These are phyloP conservation scores for Andrena trimmerana DNA, from an alignment of 2,888 invertebrate species.

Conservation along the genomic window DNA sequence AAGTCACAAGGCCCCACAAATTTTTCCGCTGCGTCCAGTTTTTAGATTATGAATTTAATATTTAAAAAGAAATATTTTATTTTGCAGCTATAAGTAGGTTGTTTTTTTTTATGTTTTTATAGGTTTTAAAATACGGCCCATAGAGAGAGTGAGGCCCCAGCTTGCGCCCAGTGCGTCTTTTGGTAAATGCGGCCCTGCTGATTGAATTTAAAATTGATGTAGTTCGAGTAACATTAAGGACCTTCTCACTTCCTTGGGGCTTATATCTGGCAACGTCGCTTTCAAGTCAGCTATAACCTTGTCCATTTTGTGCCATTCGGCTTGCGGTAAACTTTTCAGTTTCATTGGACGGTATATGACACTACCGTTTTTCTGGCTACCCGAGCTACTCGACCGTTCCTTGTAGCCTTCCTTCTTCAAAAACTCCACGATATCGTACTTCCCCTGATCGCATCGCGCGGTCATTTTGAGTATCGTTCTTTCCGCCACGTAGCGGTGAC, in stretches of 20 bases:
- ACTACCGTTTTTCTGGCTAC: neutral
- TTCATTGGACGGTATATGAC: neutral
- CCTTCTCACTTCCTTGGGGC: slow-evolving; percentile 82
- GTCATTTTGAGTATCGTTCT: slow-evolving; percentile 7
- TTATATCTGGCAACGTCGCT: slow-evolving; percentile 80
- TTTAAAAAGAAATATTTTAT: no score
- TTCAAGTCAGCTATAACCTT: slow-evolving; percentile 78
- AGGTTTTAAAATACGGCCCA: no score
- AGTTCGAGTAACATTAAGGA: slow-evolving; percentile 40
- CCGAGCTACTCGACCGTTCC: slow-evolving; percentile 34
- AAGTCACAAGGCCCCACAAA: no score
- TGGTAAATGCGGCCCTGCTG: no score
- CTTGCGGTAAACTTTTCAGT: slow-evolving; percentile 71
- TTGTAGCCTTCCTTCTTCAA: slow-evolving; percentile 2
- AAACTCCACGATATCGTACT: slow-evolving; percentile 11
- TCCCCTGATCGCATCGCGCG: no score
- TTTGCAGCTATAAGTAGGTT: no score
- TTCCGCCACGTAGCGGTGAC: neutral
- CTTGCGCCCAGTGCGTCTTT: no score
- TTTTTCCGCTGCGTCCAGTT: no score
- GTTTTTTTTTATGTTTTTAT: no score
- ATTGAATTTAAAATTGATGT: no score
- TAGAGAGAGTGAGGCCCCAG: no score
- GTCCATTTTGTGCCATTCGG: slow-evolving; percentile 67
- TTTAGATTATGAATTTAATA: no score